Percentiles rank a stretch among this genome's conserved stretches.
phyloP scores from a whole-genome alignment of 2,797 vertebrate species.

The Discoglossus pictus region DNA sequence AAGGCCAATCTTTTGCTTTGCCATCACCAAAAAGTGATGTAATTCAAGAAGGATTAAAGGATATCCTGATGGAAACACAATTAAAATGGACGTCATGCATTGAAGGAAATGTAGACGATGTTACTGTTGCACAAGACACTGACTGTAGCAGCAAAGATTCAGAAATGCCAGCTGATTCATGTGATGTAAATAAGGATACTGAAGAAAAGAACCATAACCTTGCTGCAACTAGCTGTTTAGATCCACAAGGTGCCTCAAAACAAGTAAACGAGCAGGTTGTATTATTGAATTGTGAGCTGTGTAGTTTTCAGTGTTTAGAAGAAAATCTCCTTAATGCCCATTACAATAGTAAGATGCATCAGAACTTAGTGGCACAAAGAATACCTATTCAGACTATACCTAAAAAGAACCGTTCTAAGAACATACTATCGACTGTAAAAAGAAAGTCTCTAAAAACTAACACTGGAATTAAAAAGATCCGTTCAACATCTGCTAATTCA shows the following conservation, averaged over 20 bases:
- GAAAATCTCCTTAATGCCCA: constrained; percentile 64
- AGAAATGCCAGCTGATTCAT: constrained; percentile 49
- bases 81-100: not conserved
- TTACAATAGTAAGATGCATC: constrained; percentile 69
- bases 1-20: constrained; percentile 52
- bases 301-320: constrained; percentile 68
- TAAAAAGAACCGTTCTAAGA: constrained; percentile 63
- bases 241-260: too few species aligned
- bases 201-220: constrained; percentile 46
- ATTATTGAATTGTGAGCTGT: constrained; percentile 68
- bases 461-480: constrained; percentile 52
- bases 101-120: constrained; percentile 44
- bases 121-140: constrained; percentile 4
- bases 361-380: constrained; percentile 68
- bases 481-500: constrained; percentile 45
- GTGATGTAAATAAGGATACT: constrained; percentile 55
- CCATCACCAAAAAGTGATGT: constrained; percentile 63
- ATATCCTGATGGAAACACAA: not conserved
- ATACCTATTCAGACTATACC: constrained; percentile 63
- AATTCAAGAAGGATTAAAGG: constrained; percentile 26
- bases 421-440: constrained; percentile 40
- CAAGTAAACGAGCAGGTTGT: too few species aligned
- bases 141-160: constrained; percentile 39
- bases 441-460: constrained; percentile 55
- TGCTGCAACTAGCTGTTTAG: constrained; percentile 53